A percentile compares a stretch with the other conserved stretches of the same genome.
Evolutionary conservation across 2,113 vertebrate species (phyloP).

Genomic region (Thomomys bottae): DNA sequence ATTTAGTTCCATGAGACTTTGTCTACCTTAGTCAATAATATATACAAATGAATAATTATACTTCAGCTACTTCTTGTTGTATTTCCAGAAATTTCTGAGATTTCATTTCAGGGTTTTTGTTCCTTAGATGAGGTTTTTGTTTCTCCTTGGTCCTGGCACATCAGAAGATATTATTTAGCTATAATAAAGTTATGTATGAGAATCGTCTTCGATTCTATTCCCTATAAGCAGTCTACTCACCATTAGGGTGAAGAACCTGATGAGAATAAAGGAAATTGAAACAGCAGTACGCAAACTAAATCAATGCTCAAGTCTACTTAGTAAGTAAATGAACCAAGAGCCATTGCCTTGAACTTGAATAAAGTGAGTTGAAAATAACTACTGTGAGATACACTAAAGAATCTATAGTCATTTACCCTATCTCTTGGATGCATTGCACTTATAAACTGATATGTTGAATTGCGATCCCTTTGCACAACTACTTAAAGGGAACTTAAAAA

Average conservation of each 20-base stretch:
- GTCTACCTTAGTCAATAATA: not conserved
- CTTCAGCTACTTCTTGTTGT: not conserved
- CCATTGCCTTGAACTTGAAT: not conserved
- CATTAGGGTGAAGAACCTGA: not conserved
- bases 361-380: conserved; percentile 24
- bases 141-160: not conserved
- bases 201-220: conserved; percentile 28
- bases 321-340: conserved; percentile 20
- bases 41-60: not conserved
- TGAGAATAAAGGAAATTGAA: conserved; percentile 33
- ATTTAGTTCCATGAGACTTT: conserved; percentile 4
- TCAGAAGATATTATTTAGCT: conserved; percentile 15
- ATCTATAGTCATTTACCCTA: not conserved
- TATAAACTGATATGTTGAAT: too few species aligned
- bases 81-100: not conserved
- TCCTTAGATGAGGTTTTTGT: conserved; percentile 34
- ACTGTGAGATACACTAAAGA: not conserved
- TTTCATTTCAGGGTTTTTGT: conserved; percentile 14
- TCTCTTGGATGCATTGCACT: not conserved
- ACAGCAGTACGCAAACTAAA: conserved; percentile 31
- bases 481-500: too few species aligned
- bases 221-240: not conserved
- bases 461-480: too few species aligned
- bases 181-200: conserved; percentile 13
- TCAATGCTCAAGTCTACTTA: not conserved